phyloP scores from a whole-genome alignment of 2,113 vertebrate genomes.

The Zapornia atra region DNA sequence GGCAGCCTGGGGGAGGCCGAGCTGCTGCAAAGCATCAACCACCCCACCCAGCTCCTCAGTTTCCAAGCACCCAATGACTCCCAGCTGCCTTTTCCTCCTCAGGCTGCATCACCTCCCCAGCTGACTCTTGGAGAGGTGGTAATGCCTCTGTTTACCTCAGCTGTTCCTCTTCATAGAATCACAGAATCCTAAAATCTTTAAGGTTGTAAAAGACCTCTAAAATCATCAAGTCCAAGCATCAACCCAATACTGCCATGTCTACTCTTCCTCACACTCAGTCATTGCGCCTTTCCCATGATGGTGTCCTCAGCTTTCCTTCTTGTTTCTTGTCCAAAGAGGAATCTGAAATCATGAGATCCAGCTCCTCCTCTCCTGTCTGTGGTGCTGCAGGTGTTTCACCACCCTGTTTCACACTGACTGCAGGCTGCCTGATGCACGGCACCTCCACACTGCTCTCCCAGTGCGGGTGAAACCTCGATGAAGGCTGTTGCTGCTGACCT shows the following conservation, averaged over 20 bases:
- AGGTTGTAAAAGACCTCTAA: too few relatives aligned
- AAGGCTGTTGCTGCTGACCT: background rate
- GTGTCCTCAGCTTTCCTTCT: background rate
- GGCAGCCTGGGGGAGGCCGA: background rate
- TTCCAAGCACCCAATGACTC: background rate
- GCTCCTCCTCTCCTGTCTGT: background rate
- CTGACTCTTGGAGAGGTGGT: background rate
- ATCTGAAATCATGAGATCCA: accelerated
- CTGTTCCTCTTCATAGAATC: too few relatives aligned
- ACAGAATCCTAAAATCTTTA: too few relatives aligned
- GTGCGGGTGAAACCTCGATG: background rate
- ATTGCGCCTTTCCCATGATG: background rate
- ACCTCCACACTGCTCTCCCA: background rate
- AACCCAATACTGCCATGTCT: too few relatives aligned
- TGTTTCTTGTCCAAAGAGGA: background rate
- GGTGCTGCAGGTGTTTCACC: background rate
- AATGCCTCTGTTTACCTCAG: background rate
- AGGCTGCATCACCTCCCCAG: background rate
- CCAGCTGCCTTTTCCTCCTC: background rate
- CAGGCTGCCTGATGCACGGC: background rate
- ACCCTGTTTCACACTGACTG: accelerated
- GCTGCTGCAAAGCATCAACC: background rate
- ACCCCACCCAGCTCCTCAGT: background rate
- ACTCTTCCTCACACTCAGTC: background rate
- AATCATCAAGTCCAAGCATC: too few relatives aligned